phyloP scores from a whole-genome alignment of 2,113 vertebrate genomes.

The Mobula birostris region DNA sequence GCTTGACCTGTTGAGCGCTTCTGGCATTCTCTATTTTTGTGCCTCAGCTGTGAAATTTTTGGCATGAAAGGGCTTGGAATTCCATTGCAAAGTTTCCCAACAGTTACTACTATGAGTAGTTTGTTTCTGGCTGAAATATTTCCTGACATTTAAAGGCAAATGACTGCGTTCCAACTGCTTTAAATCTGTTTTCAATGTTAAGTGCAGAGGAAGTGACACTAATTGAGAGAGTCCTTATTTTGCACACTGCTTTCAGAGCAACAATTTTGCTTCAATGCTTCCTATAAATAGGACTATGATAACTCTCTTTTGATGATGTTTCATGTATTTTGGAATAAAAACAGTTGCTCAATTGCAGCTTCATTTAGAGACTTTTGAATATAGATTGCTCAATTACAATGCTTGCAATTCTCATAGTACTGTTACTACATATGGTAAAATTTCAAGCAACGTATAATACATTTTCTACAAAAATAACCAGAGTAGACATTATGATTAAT shows the following conservation, averaged over 20 bases:
- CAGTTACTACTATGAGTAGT: background rate
- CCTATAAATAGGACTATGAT: background rate
- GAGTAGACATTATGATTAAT: background rate
- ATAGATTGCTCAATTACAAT: slow-evolving; percentile 19
- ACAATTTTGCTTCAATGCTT: background rate
- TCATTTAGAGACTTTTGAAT: background rate
- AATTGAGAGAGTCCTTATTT: background rate
- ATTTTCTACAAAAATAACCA: background rate
- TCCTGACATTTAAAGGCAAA: background rate
- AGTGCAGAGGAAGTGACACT: background rate
- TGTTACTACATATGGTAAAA: background rate
- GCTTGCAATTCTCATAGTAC: background rate
- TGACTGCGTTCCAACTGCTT: background rate
- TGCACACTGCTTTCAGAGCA: background rate
- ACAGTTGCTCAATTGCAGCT: background rate
- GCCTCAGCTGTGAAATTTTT: too few relatives aligned
- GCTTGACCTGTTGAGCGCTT: too few relatives aligned
- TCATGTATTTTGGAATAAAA: background rate
- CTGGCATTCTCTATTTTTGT: too few relatives aligned
- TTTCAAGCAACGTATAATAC: background rate
- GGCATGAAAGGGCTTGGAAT: background rate
- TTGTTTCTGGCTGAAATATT: background rate
- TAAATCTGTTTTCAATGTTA: slow-evolving; percentile 2
- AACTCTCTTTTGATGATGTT: background rate
- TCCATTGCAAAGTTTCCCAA: background rate